Evolutionary conservation across 2,888 invertebrate genomes (phyloP).

Genomic region (Amaurobius ferox): DNA sequence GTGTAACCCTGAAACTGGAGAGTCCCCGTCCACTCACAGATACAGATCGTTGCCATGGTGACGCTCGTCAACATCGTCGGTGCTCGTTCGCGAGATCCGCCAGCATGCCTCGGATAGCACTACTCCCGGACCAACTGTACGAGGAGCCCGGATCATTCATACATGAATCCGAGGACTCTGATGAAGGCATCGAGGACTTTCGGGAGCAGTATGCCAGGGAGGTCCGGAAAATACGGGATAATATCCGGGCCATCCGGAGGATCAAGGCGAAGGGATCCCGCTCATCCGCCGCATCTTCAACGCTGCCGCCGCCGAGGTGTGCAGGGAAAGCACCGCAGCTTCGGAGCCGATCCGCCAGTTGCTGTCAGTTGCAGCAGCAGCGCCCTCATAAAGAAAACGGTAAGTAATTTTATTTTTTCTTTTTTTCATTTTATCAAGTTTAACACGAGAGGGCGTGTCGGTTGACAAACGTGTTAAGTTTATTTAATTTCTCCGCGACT

Average conservation of each 20-base stretch:
- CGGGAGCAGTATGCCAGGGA: conserved; percentile 59
- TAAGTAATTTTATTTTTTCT: conserved; percentile 28
- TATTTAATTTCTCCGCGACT: neutral
- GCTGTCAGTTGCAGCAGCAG: conserved; percentile 56
- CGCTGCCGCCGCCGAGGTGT: conserved; percentile 25
- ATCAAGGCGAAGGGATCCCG: conserved; percentile 53
- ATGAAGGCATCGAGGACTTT: conserved; percentile 24
- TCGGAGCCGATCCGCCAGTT: conserved; percentile 46
- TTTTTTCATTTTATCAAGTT: neutral
- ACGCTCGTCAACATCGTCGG: conserved; percentile 17
- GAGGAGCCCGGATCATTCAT: conserved; percentile 27
- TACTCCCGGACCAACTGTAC: conserved; percentile 65
- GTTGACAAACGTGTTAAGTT: neutral
- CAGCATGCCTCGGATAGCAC: conserved; percentile 55
- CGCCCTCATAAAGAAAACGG: conserved; percentile 56
- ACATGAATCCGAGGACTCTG: conserved; percentile 1
- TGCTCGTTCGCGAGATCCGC: neutral
- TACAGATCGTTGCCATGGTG: conserved; percentile 62
- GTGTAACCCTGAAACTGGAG: conserved; percentile 37
- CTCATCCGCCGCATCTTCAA: conserved; percentile 36
- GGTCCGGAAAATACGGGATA: conserved; percentile 65
- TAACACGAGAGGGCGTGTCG: neutral
- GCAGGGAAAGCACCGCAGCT: conserved; percentile 17
- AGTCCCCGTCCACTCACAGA: conserved; percentile 22
- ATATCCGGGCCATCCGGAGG: conserved; percentile 59